These are phyloP conservation scores for Polia nebulosa DNA, from an alignment of 2,888 invertebrate species.

Conservation along the genomic window DNA sequence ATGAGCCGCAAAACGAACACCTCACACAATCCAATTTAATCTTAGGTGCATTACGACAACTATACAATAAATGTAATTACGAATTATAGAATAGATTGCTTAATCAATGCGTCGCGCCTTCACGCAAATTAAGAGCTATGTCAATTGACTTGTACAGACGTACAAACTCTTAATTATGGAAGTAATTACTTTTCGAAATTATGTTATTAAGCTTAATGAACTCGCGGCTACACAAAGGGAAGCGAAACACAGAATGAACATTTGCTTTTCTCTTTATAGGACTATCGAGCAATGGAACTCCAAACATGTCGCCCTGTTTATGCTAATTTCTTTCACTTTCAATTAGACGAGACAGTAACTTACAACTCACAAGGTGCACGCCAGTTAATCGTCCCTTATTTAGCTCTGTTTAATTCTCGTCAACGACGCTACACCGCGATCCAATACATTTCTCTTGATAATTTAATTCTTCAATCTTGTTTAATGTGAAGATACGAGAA, in stretches of 20 bases:
- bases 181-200: conserved; percentile 83
- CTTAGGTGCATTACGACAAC: conserved; percentile 28
- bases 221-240: conserved; percentile 58
- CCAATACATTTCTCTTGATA: conserved; percentile 44
- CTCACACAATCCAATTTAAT: conserved; percentile 41
- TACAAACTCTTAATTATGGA: conserved; percentile 63
- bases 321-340: conserved; percentile 62
- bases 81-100: conserved; percentile 68
- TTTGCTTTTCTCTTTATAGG: conserved; percentile 38
- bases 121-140: conserved; percentile 72
- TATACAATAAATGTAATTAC: conserved; percentile 64
- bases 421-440: conserved; percentile 32
- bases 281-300: conserved; percentile 50
- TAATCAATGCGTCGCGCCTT: conserved; percentile 66
- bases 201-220: conserved; percentile 81
- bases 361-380: conserved; percentile 24
- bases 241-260: conserved; percentile 43
- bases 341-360: conserved; percentile 59
- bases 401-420: conserved; percentile 43
- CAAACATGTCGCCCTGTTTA: conserved; percentile 48
- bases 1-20: conserved; percentile 31
- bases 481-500: conserved; percentile 43
- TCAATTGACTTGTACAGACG: conserved; percentile 64
- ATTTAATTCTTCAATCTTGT: conserved; percentile 52
- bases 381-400: conserved; percentile 46